Conservation (phyloP, 2,797 vertebrate species). For the Benthosema pterotum region DNA sequence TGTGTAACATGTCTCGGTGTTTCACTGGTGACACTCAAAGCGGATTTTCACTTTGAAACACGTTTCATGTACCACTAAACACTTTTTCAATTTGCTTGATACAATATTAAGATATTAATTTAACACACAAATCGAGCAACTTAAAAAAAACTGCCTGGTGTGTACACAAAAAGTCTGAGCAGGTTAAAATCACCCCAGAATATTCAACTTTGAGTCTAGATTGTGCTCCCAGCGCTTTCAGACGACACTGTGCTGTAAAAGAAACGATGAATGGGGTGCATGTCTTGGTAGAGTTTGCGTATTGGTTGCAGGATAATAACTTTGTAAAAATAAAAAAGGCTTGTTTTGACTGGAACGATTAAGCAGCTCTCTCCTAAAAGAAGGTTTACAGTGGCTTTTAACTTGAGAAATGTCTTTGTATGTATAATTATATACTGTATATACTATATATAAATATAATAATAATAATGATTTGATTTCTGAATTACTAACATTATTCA, state of each 20-base stretch:
- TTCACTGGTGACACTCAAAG: slow-evolving; percentile 28
- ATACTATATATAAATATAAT: slow-evolving; percentile 3
- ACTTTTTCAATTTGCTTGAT: too few species aligned
- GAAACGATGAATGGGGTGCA: slow-evolving; percentile 42
- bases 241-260: slow-evolving; percentile 31
- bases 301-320: slow-evolving; percentile 19
- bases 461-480: slow-evolving; percentile 45
- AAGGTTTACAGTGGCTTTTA: slow-evolving; percentile 65
- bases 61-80: too few species aligned
- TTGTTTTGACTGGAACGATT: slow-evolving; percentile 47
- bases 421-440: slow-evolving; percentile 54
- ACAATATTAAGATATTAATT: too few species aligned
- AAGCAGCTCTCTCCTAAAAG: slow-evolving; percentile 49
- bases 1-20: slow-evolving; percentile 10
- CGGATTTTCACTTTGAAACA: slow-evolving; percentile 3
- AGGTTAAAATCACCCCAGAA: too few species aligned
- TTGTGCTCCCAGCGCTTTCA: too few species aligned
- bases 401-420: slow-evolving; percentile 53
- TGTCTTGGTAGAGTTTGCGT: slow-evolving; percentile 36
- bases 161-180: too few species aligned
- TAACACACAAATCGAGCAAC: too few species aligned
- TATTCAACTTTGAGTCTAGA: too few species aligned
- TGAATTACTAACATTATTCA: slow-evolving; percentile 62
- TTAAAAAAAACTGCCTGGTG: too few species aligned
- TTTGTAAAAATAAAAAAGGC: slow-evolving; percentile 40